These are phyloP conservation scores for Oryzias woworae DNA, from an alignment of 2,113 vertebrate genomes.

Conservation along the genomic window DNA sequence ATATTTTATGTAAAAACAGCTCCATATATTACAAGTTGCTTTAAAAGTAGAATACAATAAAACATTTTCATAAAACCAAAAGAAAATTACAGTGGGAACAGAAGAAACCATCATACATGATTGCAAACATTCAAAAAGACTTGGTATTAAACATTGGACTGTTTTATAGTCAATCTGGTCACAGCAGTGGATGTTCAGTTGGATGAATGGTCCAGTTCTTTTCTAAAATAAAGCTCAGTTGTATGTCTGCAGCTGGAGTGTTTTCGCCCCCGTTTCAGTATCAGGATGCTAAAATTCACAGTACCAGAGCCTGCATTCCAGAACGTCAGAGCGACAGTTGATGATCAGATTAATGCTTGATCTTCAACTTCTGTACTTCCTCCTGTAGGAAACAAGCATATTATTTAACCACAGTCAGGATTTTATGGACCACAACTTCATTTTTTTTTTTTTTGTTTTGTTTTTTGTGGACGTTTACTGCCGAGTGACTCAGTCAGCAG, in stretches of 20 bases:
- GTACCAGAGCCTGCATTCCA: neutral
- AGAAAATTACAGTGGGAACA: slow-evolving; percentile 8
- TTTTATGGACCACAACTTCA: slow-evolving; percentile 5
- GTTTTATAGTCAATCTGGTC: slow-evolving; percentile 3
- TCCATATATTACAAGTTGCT: slow-evolving; percentile 37
- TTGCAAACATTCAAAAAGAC: too few species aligned
- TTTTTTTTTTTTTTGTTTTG: neutral
- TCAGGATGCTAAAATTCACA: slow-evolving; percentile 15
- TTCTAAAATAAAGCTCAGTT: slow-evolving; percentile 2
- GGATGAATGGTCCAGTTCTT: slow-evolving; percentile 6
- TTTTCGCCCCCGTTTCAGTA: neutral
- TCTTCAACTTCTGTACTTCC: slow-evolving; percentile 64
- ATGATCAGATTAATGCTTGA: slow-evolving; percentile 43
- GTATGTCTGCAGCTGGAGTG: neutral
- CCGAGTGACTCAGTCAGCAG: neutral
- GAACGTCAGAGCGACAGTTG: slow-evolving; percentile 15
- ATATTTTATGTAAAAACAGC: slow-evolving; percentile 36
- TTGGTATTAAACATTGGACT: too few species aligned
- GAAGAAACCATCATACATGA: slow-evolving; percentile 1
- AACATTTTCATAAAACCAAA: slow-evolving; percentile 6
- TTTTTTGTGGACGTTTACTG: too few species aligned
- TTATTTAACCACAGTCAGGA: neutral
- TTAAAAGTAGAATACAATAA: slow-evolving; percentile 22
- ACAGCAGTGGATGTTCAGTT: neutral
- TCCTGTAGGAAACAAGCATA: slow-evolving; percentile 55